These are phyloP conservation scores for Papilio polyxenes DNA, from an alignment of 1,140 invertebrate genomes.

Conservation along the genomic window DNA sequence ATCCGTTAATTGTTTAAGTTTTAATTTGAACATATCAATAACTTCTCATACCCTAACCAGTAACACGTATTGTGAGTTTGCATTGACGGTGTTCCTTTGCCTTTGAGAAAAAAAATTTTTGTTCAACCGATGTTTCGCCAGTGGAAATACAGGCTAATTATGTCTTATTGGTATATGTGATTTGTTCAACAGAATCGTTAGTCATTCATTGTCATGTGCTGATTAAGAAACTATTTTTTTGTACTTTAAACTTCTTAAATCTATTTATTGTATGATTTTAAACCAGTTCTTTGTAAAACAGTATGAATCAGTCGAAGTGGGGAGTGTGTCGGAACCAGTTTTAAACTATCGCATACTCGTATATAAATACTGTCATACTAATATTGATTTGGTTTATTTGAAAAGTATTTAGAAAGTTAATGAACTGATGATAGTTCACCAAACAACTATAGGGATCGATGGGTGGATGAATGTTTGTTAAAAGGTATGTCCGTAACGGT, in stretches of 20 bases:
- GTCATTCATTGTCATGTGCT: constrained; percentile 38
- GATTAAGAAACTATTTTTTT: constrained; percentile 46
- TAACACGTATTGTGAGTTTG: too few relatives aligned
- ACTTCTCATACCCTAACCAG: too few relatives aligned
- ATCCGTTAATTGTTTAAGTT: too few relatives aligned
- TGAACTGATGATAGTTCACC: background rate
- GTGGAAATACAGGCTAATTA: background rate
- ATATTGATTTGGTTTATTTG: constrained; percentile 44
- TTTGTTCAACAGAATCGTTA: constrained; percentile 11
- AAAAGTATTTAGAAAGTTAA: constrained; percentile 12
- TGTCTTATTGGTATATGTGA: background rate
- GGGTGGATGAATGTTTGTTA: too few relatives aligned
- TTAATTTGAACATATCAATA: too few relatives aligned
- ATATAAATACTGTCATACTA: constrained; percentile 47
- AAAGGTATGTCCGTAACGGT: too few relatives aligned
- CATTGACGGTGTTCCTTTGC: too few relatives aligned
- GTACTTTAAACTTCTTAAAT: constrained; percentile 43
- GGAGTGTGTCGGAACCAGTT: constrained; percentile 65
- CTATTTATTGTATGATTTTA: constrained; percentile 47
- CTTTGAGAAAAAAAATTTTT: background rate
- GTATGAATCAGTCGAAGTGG: constrained; percentile 66
- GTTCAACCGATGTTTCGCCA: background rate
- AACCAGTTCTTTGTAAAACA: constrained; percentile 60
- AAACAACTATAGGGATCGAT: background rate
- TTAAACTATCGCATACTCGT: constrained; percentile 62